Percentiles rank a stretch among this genome's conserved stretches.
These are phyloP conservation scores for Scaeva pyrastri DNA, from an alignment of 2,888 invertebrate species.

Conservation along the genomic window DNA sequence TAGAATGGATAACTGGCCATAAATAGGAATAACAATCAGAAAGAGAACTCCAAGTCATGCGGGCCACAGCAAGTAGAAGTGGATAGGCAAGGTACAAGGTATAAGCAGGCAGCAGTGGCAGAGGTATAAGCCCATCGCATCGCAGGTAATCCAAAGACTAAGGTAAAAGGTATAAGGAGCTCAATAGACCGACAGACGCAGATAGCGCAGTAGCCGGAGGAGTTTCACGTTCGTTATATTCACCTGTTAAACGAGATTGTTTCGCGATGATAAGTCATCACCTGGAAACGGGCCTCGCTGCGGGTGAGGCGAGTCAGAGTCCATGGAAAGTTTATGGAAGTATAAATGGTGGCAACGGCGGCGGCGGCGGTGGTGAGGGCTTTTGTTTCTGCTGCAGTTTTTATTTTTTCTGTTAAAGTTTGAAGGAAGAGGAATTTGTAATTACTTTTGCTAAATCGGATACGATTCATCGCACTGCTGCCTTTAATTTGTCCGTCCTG, in stretches of 20 bases:
- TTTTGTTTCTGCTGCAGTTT: background rate
- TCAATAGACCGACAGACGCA: slow-evolving; percentile 60
- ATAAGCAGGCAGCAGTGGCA: background rate
- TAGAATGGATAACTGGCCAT: slow-evolving; percentile 73
- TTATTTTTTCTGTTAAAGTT: slow-evolving; percentile 1
- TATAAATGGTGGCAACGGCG: background rate
- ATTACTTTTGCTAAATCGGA: slow-evolving; percentile 72
- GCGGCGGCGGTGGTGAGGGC: no score
- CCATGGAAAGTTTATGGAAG: background rate
- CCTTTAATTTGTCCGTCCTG: slow-evolving; percentile 65
- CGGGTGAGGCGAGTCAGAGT: slow-evolving; percentile 38
- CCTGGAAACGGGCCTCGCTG: slow-evolving; percentile 36
- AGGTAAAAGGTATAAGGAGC: slow-evolving; percentile 26
- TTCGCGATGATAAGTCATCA: slow-evolving; percentile 75
- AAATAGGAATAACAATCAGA: slow-evolving; percentile 76
- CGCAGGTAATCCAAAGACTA: slow-evolving; percentile 40
- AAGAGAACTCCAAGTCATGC: slow-evolving; percentile 71
- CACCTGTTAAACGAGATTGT: slow-evolving; percentile 75
- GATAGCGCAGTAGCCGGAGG: slow-evolving; percentile 75
- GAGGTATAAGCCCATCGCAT: slow-evolving; percentile 1
- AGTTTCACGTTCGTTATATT: slow-evolving; percentile 76
- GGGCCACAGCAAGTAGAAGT: slow-evolving; percentile 47
- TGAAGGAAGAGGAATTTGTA: slow-evolving; percentile 61
- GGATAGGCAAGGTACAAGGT: background rate
- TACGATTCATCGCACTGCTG: slow-evolving; percentile 56